Evolutionary conservation across 23 tunicate genomes (phyloP).

Genomic region (Ascidia mentula): DNA sequence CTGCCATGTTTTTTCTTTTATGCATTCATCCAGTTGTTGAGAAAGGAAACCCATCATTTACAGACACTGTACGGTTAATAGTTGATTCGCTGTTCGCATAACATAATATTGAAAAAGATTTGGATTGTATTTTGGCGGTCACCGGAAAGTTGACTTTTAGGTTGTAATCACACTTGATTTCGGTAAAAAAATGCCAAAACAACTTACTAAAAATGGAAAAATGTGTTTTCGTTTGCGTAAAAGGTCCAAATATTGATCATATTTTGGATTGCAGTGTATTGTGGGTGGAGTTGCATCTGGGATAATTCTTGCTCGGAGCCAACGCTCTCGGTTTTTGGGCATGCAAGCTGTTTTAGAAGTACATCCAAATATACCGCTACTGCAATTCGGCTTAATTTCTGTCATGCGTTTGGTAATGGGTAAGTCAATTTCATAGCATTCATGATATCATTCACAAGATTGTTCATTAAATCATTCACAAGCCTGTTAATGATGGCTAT

Average conservation of each 20-base stretch:
- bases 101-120: too few relatives aligned
- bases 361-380: slow-evolving; percentile 16
- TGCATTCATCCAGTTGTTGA: slow-evolving; percentile 77
- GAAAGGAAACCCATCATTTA: slow-evolving; percentile 82
- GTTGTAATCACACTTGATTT: too few relatives aligned
- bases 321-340: slow-evolving; percentile 65
- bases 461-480: too few relatives aligned
- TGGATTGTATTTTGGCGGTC: too few relatives aligned
- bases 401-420: slow-evolving; percentile 29
- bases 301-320: slow-evolving; percentile 68
- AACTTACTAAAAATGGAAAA: too few relatives aligned
- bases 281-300: slow-evolving; percentile 64
- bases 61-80: slow-evolving; percentile 74
- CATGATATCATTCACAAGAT: too few relatives aligned
- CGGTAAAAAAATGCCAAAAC: too few relatives aligned
- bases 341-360: slow-evolving; percentile 58
- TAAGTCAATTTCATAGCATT: slow-evolving; percentile 10
- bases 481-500: too few relatives aligned
- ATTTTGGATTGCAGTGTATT: slow-evolving; percentile 61
- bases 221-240: too few relatives aligned
- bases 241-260: too few relatives aligned
- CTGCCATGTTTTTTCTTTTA: slow-evolving; percentile 34
- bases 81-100: too few relatives aligned
- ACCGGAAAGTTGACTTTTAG: too few relatives aligned
- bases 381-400: not conserved